phyloP scores from a whole-genome alignment of 2,888 invertebrate species.

The Sinotaia quadrata region DNA sequence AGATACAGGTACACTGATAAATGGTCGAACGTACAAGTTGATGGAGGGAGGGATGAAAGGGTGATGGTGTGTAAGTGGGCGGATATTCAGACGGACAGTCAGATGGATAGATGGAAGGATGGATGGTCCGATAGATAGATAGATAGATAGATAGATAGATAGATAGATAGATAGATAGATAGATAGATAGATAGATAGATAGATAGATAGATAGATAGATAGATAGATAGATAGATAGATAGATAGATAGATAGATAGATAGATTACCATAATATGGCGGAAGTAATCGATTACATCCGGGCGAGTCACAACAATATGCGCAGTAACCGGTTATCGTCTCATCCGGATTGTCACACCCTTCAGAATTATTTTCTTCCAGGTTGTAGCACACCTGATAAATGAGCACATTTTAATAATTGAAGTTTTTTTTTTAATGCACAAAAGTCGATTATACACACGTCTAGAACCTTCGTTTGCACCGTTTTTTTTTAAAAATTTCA shows the following conservation, averaged over 20 bases:
- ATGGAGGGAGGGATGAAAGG: too few relatives aligned
- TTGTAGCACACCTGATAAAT: slow-evolving; percentile 30
- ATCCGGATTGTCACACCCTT: slow-evolving; percentile 25
- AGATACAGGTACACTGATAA: too few relatives aligned
- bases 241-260: background rate
- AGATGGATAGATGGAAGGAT: too few relatives aligned
- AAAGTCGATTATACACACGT: too few relatives aligned
- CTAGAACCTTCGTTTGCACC: too few relatives aligned
- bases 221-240: slow-evolving; percentile 11
- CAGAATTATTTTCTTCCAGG: slow-evolving; percentile 34
- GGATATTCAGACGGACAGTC: too few relatives aligned
- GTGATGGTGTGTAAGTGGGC: too few relatives aligned
- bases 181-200: background rate
- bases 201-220: slow-evolving; percentile 14
- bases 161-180: background rate
- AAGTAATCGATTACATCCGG: slow-evolving; percentile 29
- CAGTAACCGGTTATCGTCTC: slow-evolving; percentile 34
- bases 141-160: background rate
- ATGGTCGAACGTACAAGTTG: too few relatives aligned
- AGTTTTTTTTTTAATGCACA: too few relatives aligned
- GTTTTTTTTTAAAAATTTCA: too few relatives aligned
- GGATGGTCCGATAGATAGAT: background rate
- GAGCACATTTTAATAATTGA: background rate
- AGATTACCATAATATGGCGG: slow-evolving; percentile 23
- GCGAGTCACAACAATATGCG: slow-evolving; percentile 27